Percentiles rank a stretch among this genome's conserved stretches.
These are phyloP conservation scores for Bergia puertoricense DNA, from an alignment of 92 coral and sea anemone genomes.

Conservation along the genomic window DNA sequence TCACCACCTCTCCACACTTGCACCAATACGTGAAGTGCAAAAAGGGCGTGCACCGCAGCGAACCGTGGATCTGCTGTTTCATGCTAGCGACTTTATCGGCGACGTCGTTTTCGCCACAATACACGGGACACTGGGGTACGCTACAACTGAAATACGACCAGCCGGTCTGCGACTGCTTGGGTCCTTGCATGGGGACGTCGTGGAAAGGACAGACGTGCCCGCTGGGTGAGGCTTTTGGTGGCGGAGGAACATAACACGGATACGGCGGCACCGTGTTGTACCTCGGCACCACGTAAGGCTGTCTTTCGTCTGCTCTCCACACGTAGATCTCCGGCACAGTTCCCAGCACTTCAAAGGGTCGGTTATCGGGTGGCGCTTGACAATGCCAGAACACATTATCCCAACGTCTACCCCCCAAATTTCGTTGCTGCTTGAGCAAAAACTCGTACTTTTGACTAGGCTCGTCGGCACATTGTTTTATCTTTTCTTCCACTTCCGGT, in stretches of 20 bases:
- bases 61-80: conserved; percentile 3
- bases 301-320: conserved; percentile 15
- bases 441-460: conserved; percentile 13
- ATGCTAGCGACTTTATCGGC: conserved; percentile 2
- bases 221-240: conserved; percentile 16
- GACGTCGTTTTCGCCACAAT: conserved; percentile 7
- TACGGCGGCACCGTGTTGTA: conserved; percentile 13
- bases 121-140: conserved; percentile 13
- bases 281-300: conserved; percentile 17
- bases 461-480: conserved; percentile 14
- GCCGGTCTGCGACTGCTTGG: conserved; percentile 17
- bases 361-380: conserved; percentile 13
- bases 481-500: conserved; percentile 14
- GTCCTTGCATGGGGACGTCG: conserved; percentile 17
- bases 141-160: conserved; percentile 13
- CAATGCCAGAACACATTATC: conserved; percentile 10
- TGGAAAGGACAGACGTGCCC: conserved; percentile 16
- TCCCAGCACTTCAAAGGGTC: conserved; percentile 12
- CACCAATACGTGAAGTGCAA: conserved; percentile 1
- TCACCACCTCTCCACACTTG: too few relatives aligned
- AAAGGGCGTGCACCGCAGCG: conserved; percentile 14
- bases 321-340: conserved; percentile 12
- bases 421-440: conserved; percentile 14
- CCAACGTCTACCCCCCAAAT: conserved; percentile 12
- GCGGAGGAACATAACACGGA: conserved; percentile 15